phyloP scores from a whole-genome alignment of 1,140 invertebrate genomes.

The Nymphalis io region DNA sequence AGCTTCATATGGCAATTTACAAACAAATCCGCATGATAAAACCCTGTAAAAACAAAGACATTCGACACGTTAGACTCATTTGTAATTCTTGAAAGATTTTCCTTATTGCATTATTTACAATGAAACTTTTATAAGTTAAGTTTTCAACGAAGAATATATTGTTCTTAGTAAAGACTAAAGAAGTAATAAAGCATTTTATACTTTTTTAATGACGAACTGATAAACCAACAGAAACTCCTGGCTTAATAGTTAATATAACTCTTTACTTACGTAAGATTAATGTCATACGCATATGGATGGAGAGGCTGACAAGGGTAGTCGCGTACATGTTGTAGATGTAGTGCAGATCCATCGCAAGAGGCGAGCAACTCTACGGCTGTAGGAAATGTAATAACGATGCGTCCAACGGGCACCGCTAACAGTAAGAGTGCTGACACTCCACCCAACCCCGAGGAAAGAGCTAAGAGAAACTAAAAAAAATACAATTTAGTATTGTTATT shows the following conservation, averaged over 20 bases:
- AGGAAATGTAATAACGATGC: constrained; percentile 84
- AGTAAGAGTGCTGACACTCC: constrained; percentile 85
- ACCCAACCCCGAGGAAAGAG: constrained; percentile 85
- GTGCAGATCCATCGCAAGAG: constrained; percentile 71
- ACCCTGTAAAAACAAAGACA: constrained; percentile 55
- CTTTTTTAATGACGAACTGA: no score
- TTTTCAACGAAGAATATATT: no score
- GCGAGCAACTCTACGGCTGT: constrained; percentile 82
- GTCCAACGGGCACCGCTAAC: constrained; percentile 86
- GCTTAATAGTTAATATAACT: background rate
- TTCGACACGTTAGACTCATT: constrained; percentile 24
- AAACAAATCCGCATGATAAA: constrained; percentile 83
- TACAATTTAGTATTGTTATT: no score
- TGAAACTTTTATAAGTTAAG: no score
- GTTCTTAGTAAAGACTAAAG: no score
- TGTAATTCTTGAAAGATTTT: constrained; percentile 6
- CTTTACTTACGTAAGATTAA: constrained; percentile 71
- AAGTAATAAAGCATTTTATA: background rate
- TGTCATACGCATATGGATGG: constrained; percentile 69
- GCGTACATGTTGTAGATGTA: constrained; percentile 78
- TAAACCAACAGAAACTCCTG: no score
- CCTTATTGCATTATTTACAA: background rate
- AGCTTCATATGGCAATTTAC: constrained; percentile 75
- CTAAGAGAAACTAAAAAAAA: constrained; percentile 83
- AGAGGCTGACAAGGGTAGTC: constrained; percentile 80